Percentiles rank a stretch among this genome's conserved stretches.
Evolutionary conservation across 2,797 vertebrate species (phyloP).

Genomic region (Scolopax bukidnonensis): DNA sequence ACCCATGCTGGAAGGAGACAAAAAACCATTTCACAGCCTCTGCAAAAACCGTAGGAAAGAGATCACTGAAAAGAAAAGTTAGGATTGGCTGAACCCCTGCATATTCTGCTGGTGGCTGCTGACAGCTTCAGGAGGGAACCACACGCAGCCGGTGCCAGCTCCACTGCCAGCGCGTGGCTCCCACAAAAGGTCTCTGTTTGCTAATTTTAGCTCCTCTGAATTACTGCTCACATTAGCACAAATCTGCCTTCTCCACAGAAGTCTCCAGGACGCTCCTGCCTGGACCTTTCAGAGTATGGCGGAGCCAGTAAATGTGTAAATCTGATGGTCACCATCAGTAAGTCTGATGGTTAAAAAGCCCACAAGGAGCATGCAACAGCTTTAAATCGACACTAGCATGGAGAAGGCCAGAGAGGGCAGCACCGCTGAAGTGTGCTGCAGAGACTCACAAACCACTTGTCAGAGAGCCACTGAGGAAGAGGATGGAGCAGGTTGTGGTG

Average conservation of each 20-base stretch:
- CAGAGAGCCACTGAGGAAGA: neutral
- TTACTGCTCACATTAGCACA: neutral
- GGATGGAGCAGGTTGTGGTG: neutral
- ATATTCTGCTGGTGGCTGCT: neutral
- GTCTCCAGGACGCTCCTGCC: neutral
- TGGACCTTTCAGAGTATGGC: neutral
- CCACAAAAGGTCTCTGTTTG: slow-evolving; percentile 30
- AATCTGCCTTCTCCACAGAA: neutral
- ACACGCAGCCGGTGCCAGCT: accelerated
- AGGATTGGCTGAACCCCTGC: neutral
- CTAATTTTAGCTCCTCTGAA: slow-evolving; percentile 56
- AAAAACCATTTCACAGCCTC: neutral
- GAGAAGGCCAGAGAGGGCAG: neutral
- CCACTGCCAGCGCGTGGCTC: neutral
- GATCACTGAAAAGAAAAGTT: neutral
- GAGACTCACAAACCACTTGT: neutral
- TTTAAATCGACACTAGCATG: neutral
- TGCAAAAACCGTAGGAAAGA: slow-evolving; percentile 23
- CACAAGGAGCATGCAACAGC: accelerated
- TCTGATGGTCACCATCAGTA: too few species aligned
- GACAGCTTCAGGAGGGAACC: slow-evolving; percentile 39
- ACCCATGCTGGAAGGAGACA: slow-evolving; percentile 1
- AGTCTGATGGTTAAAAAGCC: neutral
- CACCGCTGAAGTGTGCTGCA: accelerated
- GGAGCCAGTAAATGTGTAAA: neutral